Conservation (phyloP, 1,140 invertebrate species). For the Papilio glaucus region DNA sequence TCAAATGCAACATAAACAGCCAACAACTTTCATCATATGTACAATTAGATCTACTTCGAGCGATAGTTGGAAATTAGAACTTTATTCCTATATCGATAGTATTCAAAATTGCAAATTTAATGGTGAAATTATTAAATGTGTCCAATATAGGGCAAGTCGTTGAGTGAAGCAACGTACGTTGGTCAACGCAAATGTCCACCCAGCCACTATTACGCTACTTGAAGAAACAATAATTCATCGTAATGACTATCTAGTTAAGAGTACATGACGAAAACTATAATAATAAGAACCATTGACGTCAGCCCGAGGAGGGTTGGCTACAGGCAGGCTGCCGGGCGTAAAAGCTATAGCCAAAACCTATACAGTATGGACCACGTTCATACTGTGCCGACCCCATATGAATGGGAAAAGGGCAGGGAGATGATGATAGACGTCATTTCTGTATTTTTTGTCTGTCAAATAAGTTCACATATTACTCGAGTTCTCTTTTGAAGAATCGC, state of each 20-base stretch:
- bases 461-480: too few relatives aligned
- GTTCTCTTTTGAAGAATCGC: too few relatives aligned
- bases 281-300: too few relatives aligned
- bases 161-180: constrained; percentile 25
- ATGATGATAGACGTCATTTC: too few relatives aligned
- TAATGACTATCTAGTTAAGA: neutral
- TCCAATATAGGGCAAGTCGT: constrained; percentile 23
- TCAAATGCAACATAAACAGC: constrained; percentile 17
- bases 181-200: constrained; percentile 29
- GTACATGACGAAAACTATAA: too few relatives aligned
- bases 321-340: too few relatives aligned
- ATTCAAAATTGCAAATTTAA: constrained; percentile 13
- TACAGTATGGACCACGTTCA: too few relatives aligned
- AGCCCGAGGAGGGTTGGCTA: too few relatives aligned
- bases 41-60: neutral
- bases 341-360: too few relatives aligned
- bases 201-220: neutral
- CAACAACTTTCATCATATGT: neutral
- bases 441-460: too few relatives aligned
- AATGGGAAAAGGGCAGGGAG: too few relatives aligned
- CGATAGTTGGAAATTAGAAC: neutral
- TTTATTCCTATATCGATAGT: neutral
- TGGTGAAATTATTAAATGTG: constrained; percentile 1
- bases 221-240: neutral
- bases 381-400: too few relatives aligned